Percentiles rank a stretch among this genome's conserved stretches.
Evolutionary conservation across 2,797 vertebrate species (phyloP).

Genomic region (Malacoraja senta): DNA sequence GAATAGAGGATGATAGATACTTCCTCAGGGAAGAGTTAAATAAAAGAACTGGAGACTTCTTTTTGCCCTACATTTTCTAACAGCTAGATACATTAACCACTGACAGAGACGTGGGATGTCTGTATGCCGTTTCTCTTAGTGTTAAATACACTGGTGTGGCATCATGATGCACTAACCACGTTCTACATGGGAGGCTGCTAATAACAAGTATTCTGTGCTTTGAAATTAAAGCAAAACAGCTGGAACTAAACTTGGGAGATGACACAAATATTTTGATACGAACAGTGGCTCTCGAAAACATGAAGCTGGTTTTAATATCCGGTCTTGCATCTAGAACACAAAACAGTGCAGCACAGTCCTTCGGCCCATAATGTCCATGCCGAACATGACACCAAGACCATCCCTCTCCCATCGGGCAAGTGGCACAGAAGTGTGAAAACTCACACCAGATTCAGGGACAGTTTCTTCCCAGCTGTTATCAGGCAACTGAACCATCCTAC

Average conservation of each 20-base stretch:
- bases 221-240: not conserved
- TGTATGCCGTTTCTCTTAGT: not conserved
- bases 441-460: too few relatives aligned
- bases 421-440: too few relatives aligned
- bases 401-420: too few relatives aligned
- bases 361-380: too few relatives aligned
- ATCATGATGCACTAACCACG: not conserved
- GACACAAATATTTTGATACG: not conserved
- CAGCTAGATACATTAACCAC: not conserved
- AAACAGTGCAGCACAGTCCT: too few relatives aligned
- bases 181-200: not conserved
- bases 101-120: not conserved
- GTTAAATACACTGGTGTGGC: not conserved
- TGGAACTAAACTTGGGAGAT: not conserved
- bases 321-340: not conserved
- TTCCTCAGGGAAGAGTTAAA: not conserved
- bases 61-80: not conserved
- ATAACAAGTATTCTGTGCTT: not conserved
- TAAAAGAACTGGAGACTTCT: not conserved
- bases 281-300: not conserved
- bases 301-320: not conserved
- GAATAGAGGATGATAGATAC: too few relatives aligned
- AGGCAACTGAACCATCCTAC: too few relatives aligned
- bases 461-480: too few relatives aligned
- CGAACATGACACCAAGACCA: too few relatives aligned